These are phyloP conservation scores for Puma concolor DNA, from an alignment of 2,113 vertebrate genomes.

Conservation along the genomic window DNA sequence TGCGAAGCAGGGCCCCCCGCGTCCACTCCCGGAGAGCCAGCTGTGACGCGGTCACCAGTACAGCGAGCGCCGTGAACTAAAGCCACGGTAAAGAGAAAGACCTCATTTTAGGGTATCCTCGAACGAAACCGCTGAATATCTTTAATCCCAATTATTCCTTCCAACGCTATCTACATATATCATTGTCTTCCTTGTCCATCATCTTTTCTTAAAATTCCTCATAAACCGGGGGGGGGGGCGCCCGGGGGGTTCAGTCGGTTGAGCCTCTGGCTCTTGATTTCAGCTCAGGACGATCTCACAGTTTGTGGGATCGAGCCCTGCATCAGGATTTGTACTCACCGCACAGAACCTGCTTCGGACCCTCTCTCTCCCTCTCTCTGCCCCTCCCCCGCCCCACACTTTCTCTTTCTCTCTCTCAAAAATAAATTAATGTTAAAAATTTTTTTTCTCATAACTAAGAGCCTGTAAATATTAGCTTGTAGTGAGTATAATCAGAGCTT, in stretches of 20 bases:
- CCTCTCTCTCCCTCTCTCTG: no score
- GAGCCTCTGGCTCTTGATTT: no score
- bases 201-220: neutral
- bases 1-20: neutral
- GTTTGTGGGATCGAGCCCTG: no score
- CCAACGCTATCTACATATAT: neutral
- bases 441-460: neutral
- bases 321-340: no score
- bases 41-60: neutral
- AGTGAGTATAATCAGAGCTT: neutral
- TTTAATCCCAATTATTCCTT: neutral
- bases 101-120: neutral
- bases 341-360: no score
- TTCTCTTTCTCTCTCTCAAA: no score
- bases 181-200: neutral
- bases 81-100: neutral
- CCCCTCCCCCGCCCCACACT: no score
- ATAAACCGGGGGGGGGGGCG: no score
- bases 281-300: no score
- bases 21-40: rapidly evolving
- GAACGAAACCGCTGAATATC: neutral
- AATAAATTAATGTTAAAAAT: no score
- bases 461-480: neutral
- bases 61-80: neutral
- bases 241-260: no score